These are phyloP conservation scores for Liparis tanakae DNA, from an alignment of 2,797 vertebrate genomes.

Conservation along the genomic window DNA sequence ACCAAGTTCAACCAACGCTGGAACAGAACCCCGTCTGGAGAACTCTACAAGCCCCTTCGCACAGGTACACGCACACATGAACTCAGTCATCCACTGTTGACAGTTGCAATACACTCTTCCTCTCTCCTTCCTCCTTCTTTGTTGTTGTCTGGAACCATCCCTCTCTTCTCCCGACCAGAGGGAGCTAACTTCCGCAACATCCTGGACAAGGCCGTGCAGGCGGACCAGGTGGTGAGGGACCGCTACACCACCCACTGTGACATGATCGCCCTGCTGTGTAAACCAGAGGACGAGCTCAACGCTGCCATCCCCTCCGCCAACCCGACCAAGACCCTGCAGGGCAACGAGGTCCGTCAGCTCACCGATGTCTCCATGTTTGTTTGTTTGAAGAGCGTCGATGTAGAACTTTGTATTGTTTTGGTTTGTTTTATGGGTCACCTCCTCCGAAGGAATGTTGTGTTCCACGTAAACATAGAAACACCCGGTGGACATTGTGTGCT, in stretches of 20 bases:
- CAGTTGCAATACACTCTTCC: background rate
- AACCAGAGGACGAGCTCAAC: constrained; percentile 90
- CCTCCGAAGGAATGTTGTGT: constrained; percentile 15
- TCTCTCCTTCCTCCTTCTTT: background rate
- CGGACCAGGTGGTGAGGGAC: constrained; percentile 94
- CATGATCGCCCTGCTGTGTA: constrained; percentile 93
- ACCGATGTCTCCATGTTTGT: background rate
- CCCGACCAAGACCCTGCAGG: constrained; percentile 95
- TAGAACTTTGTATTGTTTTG: constrained; percentile 3
- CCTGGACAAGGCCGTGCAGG: constrained; percentile 92
- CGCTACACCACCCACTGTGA: constrained; percentile 92
- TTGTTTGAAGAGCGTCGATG: background rate
- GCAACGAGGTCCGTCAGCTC: constrained; percentile 88
- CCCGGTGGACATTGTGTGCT: constrained; percentile 52
- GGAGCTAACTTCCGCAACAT: constrained; percentile 87
- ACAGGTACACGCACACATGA: constrained; percentile 79
- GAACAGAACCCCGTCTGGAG: constrained; percentile 95
- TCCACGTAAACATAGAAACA: constrained; percentile 40
- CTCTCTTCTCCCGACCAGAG: constrained; percentile 80
- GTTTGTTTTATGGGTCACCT: constrained; percentile 13
- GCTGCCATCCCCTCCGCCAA: constrained; percentile 97
- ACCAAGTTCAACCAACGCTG: constrained; percentile 96
- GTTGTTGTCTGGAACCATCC: background rate
- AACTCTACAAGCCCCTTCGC: constrained; percentile 95
- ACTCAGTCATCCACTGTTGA: background rate